Base-by-base conservation (phyloP, 2,888 invertebrate species). In the Thecophora atra region DNA sequence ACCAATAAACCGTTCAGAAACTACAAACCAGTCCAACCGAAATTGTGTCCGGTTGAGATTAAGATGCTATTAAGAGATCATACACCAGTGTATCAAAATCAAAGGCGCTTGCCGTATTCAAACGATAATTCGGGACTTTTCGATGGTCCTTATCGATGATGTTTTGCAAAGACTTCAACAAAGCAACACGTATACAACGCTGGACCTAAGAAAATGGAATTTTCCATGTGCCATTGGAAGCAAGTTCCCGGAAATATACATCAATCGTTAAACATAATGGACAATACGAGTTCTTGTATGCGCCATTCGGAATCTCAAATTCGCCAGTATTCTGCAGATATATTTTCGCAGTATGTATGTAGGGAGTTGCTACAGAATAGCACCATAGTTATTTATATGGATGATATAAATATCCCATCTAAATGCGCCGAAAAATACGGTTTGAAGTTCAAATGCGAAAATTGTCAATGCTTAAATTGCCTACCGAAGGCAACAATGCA, bases 231-330 rank as follows among this genome's bases (percentile, higher is more conserved):
- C 76, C 76, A 3, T 65, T 76, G 4, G 72, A 72, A 15, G 11
- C 13, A 17, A 44, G 64, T 7, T 74, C 70, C 1, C 58, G 37
- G n/a, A 74, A 73, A 28, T 74, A 42, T 52, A 74, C 72, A 6
- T 52, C 72, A 51, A 73, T 75, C 58, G 69, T 75, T 11, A 75
- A 72, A 5, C 69, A 70, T 13, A 70, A 67, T 42, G 72, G 74
- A 1, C 73, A 73, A 26, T 76, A 74, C 44, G 74, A 76, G 37
- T 74, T 74, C 30, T 54, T 21, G 8, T 76, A 68, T 56, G 73
- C 72, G 28, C 79, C 79, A 28, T 76, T 77, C 42, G 76, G 76
- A 4, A 74, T 76, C n/a, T 74, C 74, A 0, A 77, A 76, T 54
- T 74, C 75, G 7, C 77, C 76, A 17, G 72, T 74, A 54, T 74